Base-by-base conservation (phyloP, 1,140 invertebrate genomes). In the Ericerus pela region DNA sequence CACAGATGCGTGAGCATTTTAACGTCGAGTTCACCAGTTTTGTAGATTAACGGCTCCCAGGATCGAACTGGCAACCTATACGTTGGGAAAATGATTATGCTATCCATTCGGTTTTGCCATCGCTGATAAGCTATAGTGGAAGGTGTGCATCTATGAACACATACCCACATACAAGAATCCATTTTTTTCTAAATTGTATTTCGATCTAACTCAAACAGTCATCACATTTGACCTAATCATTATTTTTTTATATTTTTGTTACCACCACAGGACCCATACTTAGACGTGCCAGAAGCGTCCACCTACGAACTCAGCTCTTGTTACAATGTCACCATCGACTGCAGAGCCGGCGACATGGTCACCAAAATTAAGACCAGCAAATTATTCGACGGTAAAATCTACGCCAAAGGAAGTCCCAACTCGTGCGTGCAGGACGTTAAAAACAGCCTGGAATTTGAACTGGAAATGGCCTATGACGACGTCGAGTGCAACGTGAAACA, bases 271-370 rank as follows among this genome's bases (percentile, higher is more conserved):
- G 87, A 92, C 64, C 88, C 88, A 1, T 93, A 92, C 68, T 73
- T 93, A 38, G 85, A 89, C 61, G 85, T 91, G 6, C 81, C 85
- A 0, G 88, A 90, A 70, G 85, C 85, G 10, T 81, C 86, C 1
- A 93, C 89, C 8, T 94, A 91, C 70, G 90, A 95, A 72, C 72
- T 95, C 51, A 85, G 85, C 59, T 90, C 90, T 5, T 95, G 90
- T 69, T 95, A 94, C 76, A 94, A 94, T 69, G 88, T 93, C 18
- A 88, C 84, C 62, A 89, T 93, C 62, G 87, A 92, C 67, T 95
- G 91, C 64, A 77, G 86, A 38, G 84, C 88, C 1, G 84, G 85
- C 41, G 88, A 93, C 66, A 95, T 95, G 91, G 79, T 92, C 30
- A 88, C 90, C 18, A 79, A 80, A 27, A 92, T 94, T 65, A 84